phyloP scores from a whole-genome alignment of 2,113 vertebrate genomes.

The Nestor notabilis region DNA sequence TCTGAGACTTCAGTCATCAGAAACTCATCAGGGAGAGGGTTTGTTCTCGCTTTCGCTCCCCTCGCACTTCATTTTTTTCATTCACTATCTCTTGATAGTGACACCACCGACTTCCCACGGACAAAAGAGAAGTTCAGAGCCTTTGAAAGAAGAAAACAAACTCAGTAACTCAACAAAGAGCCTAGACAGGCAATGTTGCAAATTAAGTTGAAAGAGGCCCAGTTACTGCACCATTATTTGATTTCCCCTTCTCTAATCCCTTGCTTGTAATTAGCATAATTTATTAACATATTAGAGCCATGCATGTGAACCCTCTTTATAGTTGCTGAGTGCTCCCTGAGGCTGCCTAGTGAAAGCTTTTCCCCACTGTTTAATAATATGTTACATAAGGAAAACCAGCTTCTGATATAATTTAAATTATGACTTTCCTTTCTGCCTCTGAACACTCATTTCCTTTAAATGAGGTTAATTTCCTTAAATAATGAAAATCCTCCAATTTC shows the following conservation, averaged over 20 bases:
- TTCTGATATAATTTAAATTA: constrained; percentile 75
- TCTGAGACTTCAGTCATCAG: neutral
- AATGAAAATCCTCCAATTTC: constrained; percentile 54
- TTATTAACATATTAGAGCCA: constrained; percentile 53
- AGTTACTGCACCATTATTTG: constrained; percentile 51
- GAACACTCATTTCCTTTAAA: constrained; percentile 67
- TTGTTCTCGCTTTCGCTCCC: neutral
- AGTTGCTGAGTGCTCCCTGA: constrained; percentile 56
- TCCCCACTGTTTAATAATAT: constrained; percentile 62
- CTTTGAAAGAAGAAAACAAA: constrained; percentile 56
- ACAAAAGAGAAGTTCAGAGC: neutral
- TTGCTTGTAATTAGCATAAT: constrained; percentile 58
- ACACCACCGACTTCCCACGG: neutral
- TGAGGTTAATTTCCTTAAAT: constrained; percentile 67
- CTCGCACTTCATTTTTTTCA: neutral
- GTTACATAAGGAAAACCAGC: constrained; percentile 44
- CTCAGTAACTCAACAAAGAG: constrained; percentile 28
- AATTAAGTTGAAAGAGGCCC: constrained; percentile 66
- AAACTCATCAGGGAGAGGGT: neutral
- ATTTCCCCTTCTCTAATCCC: constrained; percentile 51
- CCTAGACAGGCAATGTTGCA: constrained; percentile 42
- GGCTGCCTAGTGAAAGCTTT: constrained; percentile 39
- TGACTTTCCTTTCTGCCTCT: constrained; percentile 67
- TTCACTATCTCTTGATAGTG: neutral
- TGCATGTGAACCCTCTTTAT: constrained; percentile 43